Base-by-base conservation (phyloP, 2,113 vertebrate species). In the Taxidea taxus region DNA sequence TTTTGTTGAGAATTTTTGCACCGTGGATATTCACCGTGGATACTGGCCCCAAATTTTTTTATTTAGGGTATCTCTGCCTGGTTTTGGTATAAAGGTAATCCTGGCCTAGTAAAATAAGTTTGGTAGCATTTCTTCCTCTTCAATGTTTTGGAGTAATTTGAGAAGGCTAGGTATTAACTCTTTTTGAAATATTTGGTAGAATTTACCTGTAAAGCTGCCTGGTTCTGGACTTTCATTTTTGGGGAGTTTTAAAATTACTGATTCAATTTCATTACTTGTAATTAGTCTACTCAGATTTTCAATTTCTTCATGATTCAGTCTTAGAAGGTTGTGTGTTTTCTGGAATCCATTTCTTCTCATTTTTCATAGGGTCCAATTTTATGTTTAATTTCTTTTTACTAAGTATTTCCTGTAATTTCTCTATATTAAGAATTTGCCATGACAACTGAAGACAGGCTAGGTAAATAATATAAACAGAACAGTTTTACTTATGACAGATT, bases 321-420 rank as follows among this genome's bases (percentile, higher is more conserved):
- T 78, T 78, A 51, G 75, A 51, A 51, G 47, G 47, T 78, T 78
- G 1, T 44, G 42, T 78, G 18, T 51, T 78, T 78, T 47, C 13
- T 34, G 47, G 75, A 78, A 78, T 78, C 29, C 31, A 51, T 21
- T 51, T 78, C 47, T 78, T 78, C 31, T 21, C 51, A 7, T 3
- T 78, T 4, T 77, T 47, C 27, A 14, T 12, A 51, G 29, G 9
- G 29, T 78, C 31, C 47, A 78, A 78, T 47, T 51, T 89, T 13
- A 66, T 34, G 42, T 31, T 84, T 77, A 74, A 47, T 66, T 93
- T 66, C 56, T 75, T 51, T 66, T 60, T 8, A 44, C 44, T 83
- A 93, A 81, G 13, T 94, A 72, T 68, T 93, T 95, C 44, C 94
- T 87, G 13, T 90, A 77, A 27, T 74, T 91, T 86, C 64, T 75